Conservation (phyloP, 2,113 vertebrate species). For the Atherinomorus stipes region DNA sequence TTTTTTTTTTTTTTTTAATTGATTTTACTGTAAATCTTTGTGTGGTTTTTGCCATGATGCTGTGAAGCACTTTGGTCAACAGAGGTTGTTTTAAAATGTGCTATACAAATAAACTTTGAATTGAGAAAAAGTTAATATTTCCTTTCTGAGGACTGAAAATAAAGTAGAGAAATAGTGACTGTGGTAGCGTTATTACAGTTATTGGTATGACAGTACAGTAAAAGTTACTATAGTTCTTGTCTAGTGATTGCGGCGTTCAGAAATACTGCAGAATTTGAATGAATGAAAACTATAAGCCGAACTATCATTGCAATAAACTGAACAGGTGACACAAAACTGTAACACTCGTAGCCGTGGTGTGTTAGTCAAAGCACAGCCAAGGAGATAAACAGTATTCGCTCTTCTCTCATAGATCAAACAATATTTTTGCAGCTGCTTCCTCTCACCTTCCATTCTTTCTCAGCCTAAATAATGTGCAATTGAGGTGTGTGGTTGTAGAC, state of each 20-base stretch:
- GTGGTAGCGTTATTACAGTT: too few species aligned
- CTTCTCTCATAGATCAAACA: slow-evolving; percentile 16
- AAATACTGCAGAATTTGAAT: neutral
- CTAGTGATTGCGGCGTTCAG: neutral
- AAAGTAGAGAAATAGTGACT: too few species aligned
- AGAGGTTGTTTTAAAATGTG: too few species aligned
- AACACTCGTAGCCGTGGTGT: neutral
- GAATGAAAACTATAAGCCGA: too few species aligned
- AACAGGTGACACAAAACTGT: neutral
- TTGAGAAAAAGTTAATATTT: too few species aligned
- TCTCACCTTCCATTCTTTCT: slow-evolving; percentile 17
- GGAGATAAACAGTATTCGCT: slow-evolving; percentile 17
- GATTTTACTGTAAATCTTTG: too few species aligned
- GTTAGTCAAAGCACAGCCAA: neutral
- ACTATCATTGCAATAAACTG: neutral
- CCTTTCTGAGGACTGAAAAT: too few species aligned
- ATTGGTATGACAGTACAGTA: too few species aligned
- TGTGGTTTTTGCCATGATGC: too few species aligned
- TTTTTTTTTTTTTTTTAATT: too few species aligned
- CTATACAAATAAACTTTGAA: too few species aligned
- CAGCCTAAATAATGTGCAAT: slow-evolving; percentile 53
- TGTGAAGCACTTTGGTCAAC: too few species aligned
- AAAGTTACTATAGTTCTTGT: neutral
- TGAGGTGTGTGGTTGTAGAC: slow-evolving; percentile 46
- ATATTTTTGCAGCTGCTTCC: slow-evolving; percentile 15